Percentiles rank a stretch among this genome's conserved stretches.
Evolutionary conservation across 2,888 invertebrate genomes (phyloP).

Genomic region (Luperina testacea): DNA sequence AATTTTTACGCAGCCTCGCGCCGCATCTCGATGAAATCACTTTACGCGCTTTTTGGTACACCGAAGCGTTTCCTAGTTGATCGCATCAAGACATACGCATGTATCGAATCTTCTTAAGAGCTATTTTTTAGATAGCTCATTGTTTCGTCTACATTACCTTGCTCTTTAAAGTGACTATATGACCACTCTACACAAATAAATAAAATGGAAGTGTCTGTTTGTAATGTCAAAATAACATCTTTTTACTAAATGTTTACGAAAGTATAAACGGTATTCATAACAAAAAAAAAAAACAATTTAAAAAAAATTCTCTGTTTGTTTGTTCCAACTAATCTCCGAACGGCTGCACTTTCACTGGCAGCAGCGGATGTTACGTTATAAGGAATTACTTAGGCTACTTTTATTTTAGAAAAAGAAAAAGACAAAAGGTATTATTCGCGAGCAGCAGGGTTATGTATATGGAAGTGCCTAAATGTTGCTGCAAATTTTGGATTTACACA

Average conservation of each 20-base stretch:
- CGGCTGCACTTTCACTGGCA: no score
- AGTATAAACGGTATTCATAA: no score
- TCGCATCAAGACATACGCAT: conserved; percentile 27
- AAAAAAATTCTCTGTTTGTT: no score
- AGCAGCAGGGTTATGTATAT: background rate
- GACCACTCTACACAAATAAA: background rate
- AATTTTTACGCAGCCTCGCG: conserved; percentile 36
- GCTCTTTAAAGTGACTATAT: background rate
- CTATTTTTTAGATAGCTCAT: background rate
- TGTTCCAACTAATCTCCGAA: no score
- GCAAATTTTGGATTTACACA: background rate
- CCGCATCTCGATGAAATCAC: conserved; percentile 29
- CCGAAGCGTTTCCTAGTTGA: conserved; percentile 34
- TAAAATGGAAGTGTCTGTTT: background rate
- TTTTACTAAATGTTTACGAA: no score
- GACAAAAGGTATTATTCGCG: background rate
- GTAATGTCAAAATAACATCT: background rate
- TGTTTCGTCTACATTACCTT: background rate
- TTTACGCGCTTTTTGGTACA: conserved; percentile 38
- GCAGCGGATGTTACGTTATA: no score
- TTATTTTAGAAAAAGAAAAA: background rate
- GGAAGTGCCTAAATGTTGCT: background rate
- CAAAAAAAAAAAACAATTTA: no score
- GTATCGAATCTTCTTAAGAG: conserved; percentile 41
- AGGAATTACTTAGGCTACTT: no score